Percentiles rank a stretch among this genome's conserved stretches.
These are phyloP conservation scores for Anguilla anguilla DNA, from an alignment of 2,797 vertebrate genomes.

Conservation along the genomic window DNA sequence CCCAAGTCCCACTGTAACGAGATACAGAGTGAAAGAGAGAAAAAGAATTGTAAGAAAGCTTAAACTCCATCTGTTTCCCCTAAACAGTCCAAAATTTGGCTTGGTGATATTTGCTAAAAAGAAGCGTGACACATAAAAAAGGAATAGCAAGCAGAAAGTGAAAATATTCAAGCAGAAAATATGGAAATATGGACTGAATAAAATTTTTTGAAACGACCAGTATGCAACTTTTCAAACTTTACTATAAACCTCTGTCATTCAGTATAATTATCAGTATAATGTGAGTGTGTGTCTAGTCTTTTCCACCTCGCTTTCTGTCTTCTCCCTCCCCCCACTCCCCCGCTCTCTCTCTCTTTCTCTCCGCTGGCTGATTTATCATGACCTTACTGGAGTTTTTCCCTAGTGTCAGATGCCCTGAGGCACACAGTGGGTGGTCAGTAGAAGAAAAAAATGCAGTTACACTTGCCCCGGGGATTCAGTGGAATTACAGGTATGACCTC, in stretches of 20 bases:
- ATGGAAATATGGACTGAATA: background rate
- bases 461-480: background rate
- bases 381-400: background rate
- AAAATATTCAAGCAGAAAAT: background rate
- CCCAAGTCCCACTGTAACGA: background rate
- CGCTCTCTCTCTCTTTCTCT: background rate
- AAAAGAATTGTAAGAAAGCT: background rate
- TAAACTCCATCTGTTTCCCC: background rate
- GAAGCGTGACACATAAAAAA: background rate
- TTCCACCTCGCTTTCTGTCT: background rate
- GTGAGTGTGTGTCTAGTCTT: no score
- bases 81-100: background rate
- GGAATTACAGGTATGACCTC: conserved; percentile 17
- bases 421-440: background rate
- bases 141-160: background rate
- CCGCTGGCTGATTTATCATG: conserved; percentile 11
- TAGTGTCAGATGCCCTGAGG: conserved; percentile 18
- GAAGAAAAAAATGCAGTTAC: background rate
- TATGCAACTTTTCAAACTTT: background rate
- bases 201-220: background rate
- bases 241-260: background rate
- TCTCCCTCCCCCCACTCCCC: background rate
- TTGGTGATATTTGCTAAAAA: background rate
- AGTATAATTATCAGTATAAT: background rate
- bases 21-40: background rate